Conservation (phyloP, 1,140 invertebrate genomes). For the Tetraneura akinire region DNA sequence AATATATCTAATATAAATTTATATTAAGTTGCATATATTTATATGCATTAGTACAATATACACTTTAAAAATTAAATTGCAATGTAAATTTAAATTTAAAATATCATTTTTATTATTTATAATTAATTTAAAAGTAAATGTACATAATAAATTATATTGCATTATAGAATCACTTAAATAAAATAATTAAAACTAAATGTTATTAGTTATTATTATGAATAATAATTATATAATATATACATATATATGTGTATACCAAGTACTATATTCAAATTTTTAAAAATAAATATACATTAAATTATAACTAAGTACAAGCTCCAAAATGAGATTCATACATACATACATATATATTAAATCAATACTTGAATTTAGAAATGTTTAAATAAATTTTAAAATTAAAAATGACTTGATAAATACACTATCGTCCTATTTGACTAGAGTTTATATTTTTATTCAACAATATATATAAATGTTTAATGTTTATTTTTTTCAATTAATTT, state of each 20-base stretch:
- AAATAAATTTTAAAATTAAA: too few species aligned
- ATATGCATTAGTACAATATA: slow-evolving; percentile 47
- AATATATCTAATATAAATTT: slow-evolving; percentile 13
- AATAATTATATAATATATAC: background rate
- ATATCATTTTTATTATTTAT: background rate
- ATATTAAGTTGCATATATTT: slow-evolving; percentile 45
- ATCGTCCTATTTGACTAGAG: slow-evolving; percentile 5
- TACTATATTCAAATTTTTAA: background rate
- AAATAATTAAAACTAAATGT: background rate
- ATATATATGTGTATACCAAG: background rate
- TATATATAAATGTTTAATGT: too few species aligned
- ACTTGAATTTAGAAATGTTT: too few species aligned
- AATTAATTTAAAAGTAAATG: background rate
- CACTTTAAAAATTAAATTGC: background rate
- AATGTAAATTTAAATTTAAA: too few species aligned
- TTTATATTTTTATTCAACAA: slow-evolving; percentile 2
- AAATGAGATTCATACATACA: background rate
- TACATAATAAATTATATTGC: background rate
- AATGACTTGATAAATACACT: background rate
- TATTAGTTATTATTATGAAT: background rate
- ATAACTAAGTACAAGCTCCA: background rate
- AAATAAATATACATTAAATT: background rate
- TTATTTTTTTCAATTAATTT: slow-evolving; percentile 15
- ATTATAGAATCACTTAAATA: background rate
- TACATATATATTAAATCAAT: too few species aligned